Evolutionary conservation across 2,797 vertebrate genomes (phyloP).

Genomic region (Eremophila alpestris): DNA sequence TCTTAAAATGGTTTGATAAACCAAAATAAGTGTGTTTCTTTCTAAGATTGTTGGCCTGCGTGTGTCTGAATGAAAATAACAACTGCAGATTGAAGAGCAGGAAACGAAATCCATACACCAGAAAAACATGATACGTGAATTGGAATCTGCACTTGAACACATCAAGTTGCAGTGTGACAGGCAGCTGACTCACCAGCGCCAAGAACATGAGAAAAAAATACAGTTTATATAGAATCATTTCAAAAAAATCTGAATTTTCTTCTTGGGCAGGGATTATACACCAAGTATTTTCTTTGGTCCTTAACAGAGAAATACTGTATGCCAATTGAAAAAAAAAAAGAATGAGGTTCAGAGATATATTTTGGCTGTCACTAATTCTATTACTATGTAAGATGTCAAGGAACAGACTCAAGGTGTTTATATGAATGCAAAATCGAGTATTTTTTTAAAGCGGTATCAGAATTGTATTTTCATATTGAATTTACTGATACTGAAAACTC

Average conservation of each 20-base stretch:
- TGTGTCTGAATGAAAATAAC: slow-evolving; percentile 78
- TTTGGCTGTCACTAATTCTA: not conserved
- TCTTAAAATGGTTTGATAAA: not conserved
- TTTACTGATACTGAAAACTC: not conserved
- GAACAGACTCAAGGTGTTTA: not conserved
- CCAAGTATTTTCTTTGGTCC: not conserved
- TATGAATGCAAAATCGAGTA: not conserved
- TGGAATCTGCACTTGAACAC: slow-evolving; percentile 81
- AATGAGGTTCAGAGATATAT: not conserved
- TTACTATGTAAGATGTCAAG: not conserved
- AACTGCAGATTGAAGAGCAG: slow-evolving; percentile 82
- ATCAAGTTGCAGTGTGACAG: slow-evolving; percentile 83
- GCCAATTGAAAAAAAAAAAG: not conserved
- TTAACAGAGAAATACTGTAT: not conserved
- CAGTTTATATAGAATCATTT: slow-evolving; percentile 83
- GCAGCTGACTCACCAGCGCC: slow-evolving; percentile 82
- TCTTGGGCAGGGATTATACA: not conserved
- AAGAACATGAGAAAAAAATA: slow-evolving; percentile 85
- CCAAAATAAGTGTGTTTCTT: not conserved
- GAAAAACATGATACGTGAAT: slow-evolving; percentile 72
- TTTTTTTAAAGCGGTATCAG: not conserved
- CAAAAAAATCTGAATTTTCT: slow-evolving; percentile 81
- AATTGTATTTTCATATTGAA: not conserved
- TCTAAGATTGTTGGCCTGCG: slow-evolving; percentile 85
- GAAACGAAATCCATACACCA: slow-evolving; percentile 80